A percentile compares a stretch with the other conserved stretches of the same genome.
phyloP scores from a whole-genome alignment of 2,113 vertebrate genomes.

The Ammodytes dubius region DNA sequence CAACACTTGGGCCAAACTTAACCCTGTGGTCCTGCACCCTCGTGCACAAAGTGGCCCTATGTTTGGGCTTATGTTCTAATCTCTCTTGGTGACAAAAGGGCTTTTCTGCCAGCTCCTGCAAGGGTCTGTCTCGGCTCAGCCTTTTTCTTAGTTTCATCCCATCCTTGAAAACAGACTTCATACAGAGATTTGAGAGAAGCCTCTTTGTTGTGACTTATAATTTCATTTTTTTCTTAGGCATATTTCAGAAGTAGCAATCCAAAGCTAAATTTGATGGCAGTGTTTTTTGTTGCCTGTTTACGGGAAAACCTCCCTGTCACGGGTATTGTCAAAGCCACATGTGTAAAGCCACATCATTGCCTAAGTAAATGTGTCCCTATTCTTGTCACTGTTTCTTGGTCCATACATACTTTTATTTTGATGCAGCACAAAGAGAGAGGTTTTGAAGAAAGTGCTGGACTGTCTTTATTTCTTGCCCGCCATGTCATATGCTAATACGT shows the following conservation, averaged over 20 bases:
- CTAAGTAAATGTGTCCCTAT: slow-evolving; percentile 50
- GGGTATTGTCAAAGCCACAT: slow-evolving; percentile 53
- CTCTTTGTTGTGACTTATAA: slow-evolving; percentile 29
- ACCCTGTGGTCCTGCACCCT: slow-evolving; percentile 61
- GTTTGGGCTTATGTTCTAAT: slow-evolving; percentile 84
- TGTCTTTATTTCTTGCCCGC: background rate
- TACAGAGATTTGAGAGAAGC: slow-evolving; percentile 27
- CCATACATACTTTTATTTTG: slow-evolving; percentile 15
- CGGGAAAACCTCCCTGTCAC: slow-evolving; percentile 35
- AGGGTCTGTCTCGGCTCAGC: slow-evolving; percentile 38
- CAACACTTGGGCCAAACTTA: slow-evolving; percentile 81
- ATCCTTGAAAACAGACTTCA: slow-evolving; percentile 30
- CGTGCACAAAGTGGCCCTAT: slow-evolving; percentile 68
- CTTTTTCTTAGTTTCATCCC: slow-evolving; percentile 41
- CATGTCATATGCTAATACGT: slow-evolving; percentile 33
- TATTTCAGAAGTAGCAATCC: slow-evolving; percentile 41
- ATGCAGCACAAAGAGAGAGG: background rate
- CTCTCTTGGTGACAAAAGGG: slow-evolving; percentile 66
- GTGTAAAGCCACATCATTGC: slow-evolving; percentile 52
- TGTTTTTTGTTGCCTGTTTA: slow-evolving; percentile 38
- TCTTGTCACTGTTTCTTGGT: slow-evolving; percentile 37
- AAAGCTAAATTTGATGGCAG: slow-evolving; percentile 26
- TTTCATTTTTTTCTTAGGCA: slow-evolving; percentile 39
- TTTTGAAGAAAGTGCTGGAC: background rate
- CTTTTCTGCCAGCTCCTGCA: slow-evolving; percentile 60